Evolutionary conservation across 2,888 invertebrate genomes (phyloP).

Genomic region (Cheilosia vulpina): DNA sequence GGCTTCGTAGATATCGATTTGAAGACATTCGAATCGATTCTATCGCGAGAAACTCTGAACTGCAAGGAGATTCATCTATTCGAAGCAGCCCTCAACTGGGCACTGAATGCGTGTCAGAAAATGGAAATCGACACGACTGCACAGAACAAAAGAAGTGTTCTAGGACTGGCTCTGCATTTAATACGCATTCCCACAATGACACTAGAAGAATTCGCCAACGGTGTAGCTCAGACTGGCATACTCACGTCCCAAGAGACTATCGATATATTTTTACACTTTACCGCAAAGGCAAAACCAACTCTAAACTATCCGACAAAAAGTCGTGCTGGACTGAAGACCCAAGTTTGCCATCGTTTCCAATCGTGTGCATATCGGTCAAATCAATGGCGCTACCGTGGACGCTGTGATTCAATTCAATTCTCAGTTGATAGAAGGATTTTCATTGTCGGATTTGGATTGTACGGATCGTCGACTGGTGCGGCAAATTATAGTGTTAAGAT

Average conservation of each 20-base stretch:
- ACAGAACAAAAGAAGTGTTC: constrained; percentile 90
- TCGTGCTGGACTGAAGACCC: constrained; percentile 94
- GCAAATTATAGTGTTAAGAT: constrained; percentile 97
- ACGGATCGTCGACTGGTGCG: constrained; percentile 97
- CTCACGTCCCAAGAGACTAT: constrained; percentile 96
- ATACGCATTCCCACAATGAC: constrained; percentile 97
- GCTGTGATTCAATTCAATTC: constrained; percentile 98
- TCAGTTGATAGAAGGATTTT: constrained; percentile 97
- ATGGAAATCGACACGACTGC: constrained; percentile 92
- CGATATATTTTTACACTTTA: constrained; percentile 97
- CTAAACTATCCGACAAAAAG: constrained; percentile 92
- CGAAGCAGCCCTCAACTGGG: constrained; percentile 97
- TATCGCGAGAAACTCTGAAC: constrained; percentile 96
- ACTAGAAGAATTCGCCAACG: constrained; percentile 96
- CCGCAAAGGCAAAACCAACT: constrained; percentile 93
- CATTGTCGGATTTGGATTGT: constrained; percentile 97
- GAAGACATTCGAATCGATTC: constrained; percentile 95
- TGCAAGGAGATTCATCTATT: constrained; percentile 96
- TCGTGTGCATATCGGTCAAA: constrained; percentile 98
- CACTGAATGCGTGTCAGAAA: constrained; percentile 93
- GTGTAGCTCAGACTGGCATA: constrained; percentile 96
- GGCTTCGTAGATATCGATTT: constrained; percentile 98
- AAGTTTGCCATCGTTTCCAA: constrained; percentile 97
- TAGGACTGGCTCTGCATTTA: constrained; percentile 92
- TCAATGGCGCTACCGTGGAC: constrained; percentile 98